Base-by-base conservation (phyloP, 2,113 vertebrate species). In the Scomber scombrus region DNA sequence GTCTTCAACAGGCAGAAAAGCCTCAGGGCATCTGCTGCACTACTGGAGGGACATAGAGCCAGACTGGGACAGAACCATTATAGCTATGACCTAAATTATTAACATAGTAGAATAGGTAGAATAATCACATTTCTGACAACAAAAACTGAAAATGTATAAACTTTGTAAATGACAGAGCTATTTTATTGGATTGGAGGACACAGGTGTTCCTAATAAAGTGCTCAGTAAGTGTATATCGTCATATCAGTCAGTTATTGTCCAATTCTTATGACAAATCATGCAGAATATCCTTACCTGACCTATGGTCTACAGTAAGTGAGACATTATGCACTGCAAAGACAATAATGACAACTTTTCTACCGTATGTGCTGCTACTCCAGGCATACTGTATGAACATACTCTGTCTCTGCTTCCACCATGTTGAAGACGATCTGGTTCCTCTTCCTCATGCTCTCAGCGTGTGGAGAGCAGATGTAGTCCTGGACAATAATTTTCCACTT, bases 401-500 rank as follows among this genome's bases (percentile, higher is more conserved):
- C 98, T 0, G 98, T 95, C 93, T 99, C 98, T 0, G 98, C 98
- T 86, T 99, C 98, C 65, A 99, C 97, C 98, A 99, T 99, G 91
- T 97, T 97, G 93, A 99, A 99, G 92, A 99, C 98, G 4, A 99
- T 99, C 93, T 99, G 98, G 89, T 99, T 99, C 84, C 98, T 96
- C 90, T 99, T 99, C 85, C 98, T 96, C 98, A 99, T 99, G 86
- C 97, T 99, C 90, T 99, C 98, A 9, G 98, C 98, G 11, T 99
- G 98, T n/a, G 98, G 98, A 55, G 98, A 99, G 78, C 98, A 99
- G 89, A 99, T 99, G 87, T 99, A 99, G 91, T 99, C 98, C 90
- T 99, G 98, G 34, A 99, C 98, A 2, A 99, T 99, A 81, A 97
- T 98, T 93, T 99, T 99, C 98, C 98, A 99, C 91, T 99, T 99